phyloP scores from a whole-genome alignment of 2,888 invertebrate genomes.

The Dynastes tityus region DNA sequence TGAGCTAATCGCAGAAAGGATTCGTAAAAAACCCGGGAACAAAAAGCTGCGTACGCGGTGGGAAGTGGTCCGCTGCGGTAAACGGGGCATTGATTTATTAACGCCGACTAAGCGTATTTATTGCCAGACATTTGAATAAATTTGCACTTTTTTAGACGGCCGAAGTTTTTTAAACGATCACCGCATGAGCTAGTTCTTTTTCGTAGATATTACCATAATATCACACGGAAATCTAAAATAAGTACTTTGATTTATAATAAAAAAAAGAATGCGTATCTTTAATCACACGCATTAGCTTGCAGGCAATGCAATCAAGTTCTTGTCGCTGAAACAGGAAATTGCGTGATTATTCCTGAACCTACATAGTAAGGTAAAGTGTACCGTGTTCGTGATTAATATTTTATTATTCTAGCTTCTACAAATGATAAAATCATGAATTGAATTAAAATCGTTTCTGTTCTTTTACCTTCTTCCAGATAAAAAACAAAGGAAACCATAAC shows the following conservation, averaged over 20 bases:
- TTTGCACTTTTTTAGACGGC: slow-evolving; percentile 33
- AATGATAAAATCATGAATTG: too few species aligned
- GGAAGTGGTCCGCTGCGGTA: slow-evolving; percentile 22
- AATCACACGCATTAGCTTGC: too few species aligned
- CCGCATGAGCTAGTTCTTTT: not conserved
- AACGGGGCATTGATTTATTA: slow-evolving; percentile 35
- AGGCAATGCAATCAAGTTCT: too few species aligned
- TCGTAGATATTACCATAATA: not conserved
- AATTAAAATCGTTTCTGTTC: too few species aligned
- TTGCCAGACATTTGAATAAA: slow-evolving; percentile 41
- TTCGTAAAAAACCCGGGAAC: slow-evolving; percentile 24
- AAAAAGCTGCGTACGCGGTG: slow-evolving; percentile 36
- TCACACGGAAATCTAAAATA: not conserved
- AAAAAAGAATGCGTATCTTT: too few species aligned
- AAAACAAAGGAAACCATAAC: too few species aligned
- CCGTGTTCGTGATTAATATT: too few species aligned
- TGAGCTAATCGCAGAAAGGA: slow-evolving; percentile 13
- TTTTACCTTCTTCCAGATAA: too few species aligned
- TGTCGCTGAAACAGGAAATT: too few species aligned
- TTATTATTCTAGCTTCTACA: too few species aligned
- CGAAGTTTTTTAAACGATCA: slow-evolving; percentile 27
- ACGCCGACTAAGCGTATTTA: slow-evolving; percentile 26
- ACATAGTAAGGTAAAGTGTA: too few species aligned
- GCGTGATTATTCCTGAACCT: too few species aligned
- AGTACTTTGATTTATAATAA: not conserved